Conservation (phyloP, 2,797 vertebrate genomes). For the Mormyrus proboscirostris region DNA sequence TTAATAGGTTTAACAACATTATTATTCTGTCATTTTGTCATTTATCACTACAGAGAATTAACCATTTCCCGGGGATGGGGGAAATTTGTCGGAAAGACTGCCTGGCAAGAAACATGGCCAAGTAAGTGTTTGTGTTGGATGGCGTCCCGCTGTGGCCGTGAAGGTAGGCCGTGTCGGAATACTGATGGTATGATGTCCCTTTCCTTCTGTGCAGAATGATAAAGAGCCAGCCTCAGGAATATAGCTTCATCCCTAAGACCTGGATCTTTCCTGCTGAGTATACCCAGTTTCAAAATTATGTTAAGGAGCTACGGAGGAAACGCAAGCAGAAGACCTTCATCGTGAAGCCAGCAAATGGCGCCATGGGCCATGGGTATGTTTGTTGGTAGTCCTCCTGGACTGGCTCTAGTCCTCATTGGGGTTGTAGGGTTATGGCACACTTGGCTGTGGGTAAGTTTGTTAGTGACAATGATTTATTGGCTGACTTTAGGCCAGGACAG, state of each 20-base stretch:
- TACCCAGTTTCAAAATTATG: slow-evolving; percentile 95
- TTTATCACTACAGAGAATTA: slow-evolving; percentile 86
- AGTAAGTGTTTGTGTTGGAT: slow-evolving; percentile 68
- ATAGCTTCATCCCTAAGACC: slow-evolving; percentile 91
- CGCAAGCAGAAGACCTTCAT: slow-evolving; percentile 97
- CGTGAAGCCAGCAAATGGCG: slow-evolving; percentile 94
- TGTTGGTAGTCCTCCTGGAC: background rate
- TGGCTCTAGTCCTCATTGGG: background rate
- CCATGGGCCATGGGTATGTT: slow-evolving; percentile 97
- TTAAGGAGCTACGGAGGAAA: slow-evolving; percentile 91
- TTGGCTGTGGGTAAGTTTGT: background rate
- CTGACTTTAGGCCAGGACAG: background rate
- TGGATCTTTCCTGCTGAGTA: slow-evolving; percentile 98
- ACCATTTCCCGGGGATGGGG: slow-evolving; percentile 99
- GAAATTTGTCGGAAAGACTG: slow-evolving; percentile 99
- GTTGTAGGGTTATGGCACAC: background rate
- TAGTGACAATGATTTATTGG: background rate
- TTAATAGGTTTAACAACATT: slow-evolving; percentile 62
- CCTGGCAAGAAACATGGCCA: slow-evolving; percentile 97
- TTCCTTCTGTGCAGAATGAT: slow-evolving; percentile 77
- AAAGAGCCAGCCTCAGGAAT: slow-evolving; percentile 89
- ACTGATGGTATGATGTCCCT: background rate
- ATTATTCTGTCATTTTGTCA: slow-evolving; percentile 66
- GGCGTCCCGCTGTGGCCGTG: background rate
- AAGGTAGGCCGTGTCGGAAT: background rate